Evolutionary conservation across 2,888 invertebrate species (phyloP).

Genomic region (Callosobruchus maculatus): DNA sequence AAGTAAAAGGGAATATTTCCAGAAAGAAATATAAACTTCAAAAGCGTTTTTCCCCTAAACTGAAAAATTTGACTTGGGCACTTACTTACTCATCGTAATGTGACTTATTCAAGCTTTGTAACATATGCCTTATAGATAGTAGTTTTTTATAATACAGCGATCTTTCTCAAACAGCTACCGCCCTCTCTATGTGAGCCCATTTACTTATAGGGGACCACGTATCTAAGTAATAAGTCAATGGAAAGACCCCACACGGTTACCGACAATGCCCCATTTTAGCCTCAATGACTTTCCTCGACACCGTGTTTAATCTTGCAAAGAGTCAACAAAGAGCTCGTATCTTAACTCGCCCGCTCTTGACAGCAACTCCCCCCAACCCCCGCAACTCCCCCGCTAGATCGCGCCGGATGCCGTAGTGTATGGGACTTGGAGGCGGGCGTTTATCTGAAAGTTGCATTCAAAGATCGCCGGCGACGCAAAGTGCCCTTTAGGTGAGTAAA

Average conservation of each 20-base stretch:
- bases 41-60: no score
- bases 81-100: no score
- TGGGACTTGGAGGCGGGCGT: neutral
- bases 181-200: no score
- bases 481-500: neutral
- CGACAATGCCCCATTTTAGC: neutral
- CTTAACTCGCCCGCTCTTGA: neutral
- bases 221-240: neutral
- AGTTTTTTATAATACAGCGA: no score
- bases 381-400: neutral
- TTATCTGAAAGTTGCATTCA: neutral
- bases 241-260: neutral
- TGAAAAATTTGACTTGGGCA: no score
- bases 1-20: no score
- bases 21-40: no score
- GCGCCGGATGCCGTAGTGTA: neutral
- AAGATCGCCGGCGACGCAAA: neutral
- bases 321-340: neutral
- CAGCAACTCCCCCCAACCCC: neutral
- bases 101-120: no score
- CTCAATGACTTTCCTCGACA: neutral
- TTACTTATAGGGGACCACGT: neutral
- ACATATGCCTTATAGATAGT: no score
- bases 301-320: neutral
- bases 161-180: no score